These are phyloP conservation scores for Epizoanthus ramosus DNA, from an alignment of 92 coral and sea anemone species.

Conservation along the genomic window DNA sequence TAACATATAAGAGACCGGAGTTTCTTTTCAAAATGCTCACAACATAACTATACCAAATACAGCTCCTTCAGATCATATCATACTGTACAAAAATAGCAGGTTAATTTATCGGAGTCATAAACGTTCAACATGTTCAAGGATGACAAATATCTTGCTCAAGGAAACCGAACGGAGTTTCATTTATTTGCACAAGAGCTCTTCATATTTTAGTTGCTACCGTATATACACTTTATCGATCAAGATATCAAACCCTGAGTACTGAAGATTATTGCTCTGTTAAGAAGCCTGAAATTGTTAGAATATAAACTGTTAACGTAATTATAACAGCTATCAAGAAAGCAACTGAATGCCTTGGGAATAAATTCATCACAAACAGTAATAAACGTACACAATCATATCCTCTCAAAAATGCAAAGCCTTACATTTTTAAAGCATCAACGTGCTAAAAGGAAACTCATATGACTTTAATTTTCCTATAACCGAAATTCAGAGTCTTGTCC, in stretches of 20 bases:
- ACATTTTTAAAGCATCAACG: background rate
- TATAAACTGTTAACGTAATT: background rate
- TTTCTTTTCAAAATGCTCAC: background rate
- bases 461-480: background rate
- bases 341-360: background rate
- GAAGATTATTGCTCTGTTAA: background rate
- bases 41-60: background rate
- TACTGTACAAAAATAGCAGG: background rate
- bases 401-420: background rate
- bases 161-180: background rate
- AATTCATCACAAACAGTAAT: background rate
- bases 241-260: background rate
- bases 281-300: background rate
- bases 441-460: conserved; percentile 1
- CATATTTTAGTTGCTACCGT: conserved; percentile 13
- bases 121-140: background rate
- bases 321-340: background rate
- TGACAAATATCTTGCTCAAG: background rate
- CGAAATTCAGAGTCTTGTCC: background rate
- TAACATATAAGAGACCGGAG: background rate
- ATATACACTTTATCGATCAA: background rate
- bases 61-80: background rate
- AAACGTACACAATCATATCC: background rate
- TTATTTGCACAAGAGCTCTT: conserved; percentile 2
- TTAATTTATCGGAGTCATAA: background rate